phyloP scores from a whole-genome alignment of 2,113 vertebrate genomes.

The Pluvianellus socialis region DNA sequence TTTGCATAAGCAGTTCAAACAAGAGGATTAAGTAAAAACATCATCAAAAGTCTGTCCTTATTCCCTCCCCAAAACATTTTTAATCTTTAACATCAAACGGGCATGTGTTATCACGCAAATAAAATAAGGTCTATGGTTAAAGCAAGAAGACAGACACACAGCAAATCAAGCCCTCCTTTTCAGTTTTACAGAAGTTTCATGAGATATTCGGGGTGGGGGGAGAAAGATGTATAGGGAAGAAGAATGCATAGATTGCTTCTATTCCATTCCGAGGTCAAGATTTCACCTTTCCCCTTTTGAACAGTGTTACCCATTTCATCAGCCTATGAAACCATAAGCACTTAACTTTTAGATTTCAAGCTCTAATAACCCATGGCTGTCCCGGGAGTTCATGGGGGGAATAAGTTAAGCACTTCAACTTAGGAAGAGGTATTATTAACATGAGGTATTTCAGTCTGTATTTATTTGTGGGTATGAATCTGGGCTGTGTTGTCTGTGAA shows the following conservation, averaged over 20 bases:
- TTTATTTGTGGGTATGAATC: conserved; percentile 49
- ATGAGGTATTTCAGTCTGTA: conserved; percentile 10
- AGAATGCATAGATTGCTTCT: not conserved
- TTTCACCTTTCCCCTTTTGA: not conserved
- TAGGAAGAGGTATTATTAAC: conserved; percentile 10
- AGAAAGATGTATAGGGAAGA: too few species aligned
- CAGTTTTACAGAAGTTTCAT: not conserved
- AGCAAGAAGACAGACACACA: not conserved
- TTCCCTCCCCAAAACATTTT: not conserved
- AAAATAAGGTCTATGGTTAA: not conserved
- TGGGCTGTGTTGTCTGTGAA: conserved; percentile 1
- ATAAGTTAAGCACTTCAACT: not conserved
- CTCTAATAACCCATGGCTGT: conserved; percentile 39
- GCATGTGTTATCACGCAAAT: not conserved
- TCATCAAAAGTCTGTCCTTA: not conserved
- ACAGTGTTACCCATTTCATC: not conserved
- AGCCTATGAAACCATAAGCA: not conserved
- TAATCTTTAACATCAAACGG: not conserved
- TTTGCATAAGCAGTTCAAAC: not conserved
- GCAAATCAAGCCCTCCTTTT: not conserved
- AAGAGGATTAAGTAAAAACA: not conserved
- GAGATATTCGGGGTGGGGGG: not conserved
- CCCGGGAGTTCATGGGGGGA: conserved; percentile 30
- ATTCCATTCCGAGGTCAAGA: not conserved
- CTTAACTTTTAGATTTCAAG: conserved; percentile 33